A percentile compares a stretch with the other conserved stretches of the same genome.
These are phyloP conservation scores for Alviniconcha marisindica DNA, from an alignment of 1,140 invertebrate genomes.

Conservation along the genomic window DNA sequence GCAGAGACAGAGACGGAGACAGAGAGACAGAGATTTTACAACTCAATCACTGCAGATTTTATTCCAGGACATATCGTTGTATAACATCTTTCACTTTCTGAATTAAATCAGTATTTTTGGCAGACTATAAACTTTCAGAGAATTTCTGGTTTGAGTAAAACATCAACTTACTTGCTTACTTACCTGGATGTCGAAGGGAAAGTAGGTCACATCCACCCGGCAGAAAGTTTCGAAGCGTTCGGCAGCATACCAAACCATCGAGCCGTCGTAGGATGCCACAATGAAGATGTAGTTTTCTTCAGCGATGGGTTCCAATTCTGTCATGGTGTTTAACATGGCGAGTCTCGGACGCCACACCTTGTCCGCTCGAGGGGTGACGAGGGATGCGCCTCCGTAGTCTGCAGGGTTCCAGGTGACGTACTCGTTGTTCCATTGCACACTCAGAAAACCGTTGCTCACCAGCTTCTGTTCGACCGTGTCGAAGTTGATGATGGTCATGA, in stretches of 20 bases:
- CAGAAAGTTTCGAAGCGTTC: slow-evolving; percentile 36
- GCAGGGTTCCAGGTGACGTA: slow-evolving; percentile 23
- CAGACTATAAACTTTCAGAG: too few relatives aligned
- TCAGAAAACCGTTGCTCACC: slow-evolving; percentile 13
- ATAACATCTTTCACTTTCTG: too few relatives aligned
- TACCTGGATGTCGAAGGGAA: slow-evolving; percentile 37
- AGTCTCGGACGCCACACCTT: slow-evolving; percentile 30
- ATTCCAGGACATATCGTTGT: too few relatives aligned
- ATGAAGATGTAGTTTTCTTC: slow-evolving; percentile 14
- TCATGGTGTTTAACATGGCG: neutral
- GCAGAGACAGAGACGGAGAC: too few relatives aligned
- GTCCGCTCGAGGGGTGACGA: neutral
- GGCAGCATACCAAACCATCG: slow-evolving; percentile 12
- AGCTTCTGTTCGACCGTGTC: slow-evolving; percentile 30
- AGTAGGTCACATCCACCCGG: slow-evolving; percentile 22
- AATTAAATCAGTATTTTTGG: too few relatives aligned
- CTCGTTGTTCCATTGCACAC: slow-evolving; percentile 30
- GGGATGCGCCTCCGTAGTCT: neutral
- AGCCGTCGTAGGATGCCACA: neutral
- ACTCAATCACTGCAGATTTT: too few relatives aligned
- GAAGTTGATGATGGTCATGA: slow-evolving; percentile 34
- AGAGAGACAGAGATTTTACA: too few relatives aligned
- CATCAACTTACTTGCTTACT: too few relatives aligned
- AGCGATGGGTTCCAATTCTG: slow-evolving; percentile 26
- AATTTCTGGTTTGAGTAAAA: too few relatives aligned